Conservation (phyloP, 2,888 invertebrate genomes). For the Dastarcus helophoroides region DNA sequence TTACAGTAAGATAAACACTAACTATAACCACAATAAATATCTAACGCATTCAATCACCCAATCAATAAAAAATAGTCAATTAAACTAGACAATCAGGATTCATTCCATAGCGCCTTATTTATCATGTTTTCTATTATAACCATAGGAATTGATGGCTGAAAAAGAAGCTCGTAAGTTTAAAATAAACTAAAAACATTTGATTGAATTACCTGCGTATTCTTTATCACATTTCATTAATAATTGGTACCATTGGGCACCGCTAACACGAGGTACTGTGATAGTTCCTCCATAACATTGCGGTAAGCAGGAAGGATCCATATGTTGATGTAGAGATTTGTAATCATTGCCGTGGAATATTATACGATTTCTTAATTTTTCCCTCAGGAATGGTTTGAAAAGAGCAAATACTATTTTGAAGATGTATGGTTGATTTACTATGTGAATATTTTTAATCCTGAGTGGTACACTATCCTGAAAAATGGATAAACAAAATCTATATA, state of each 20-base stretch:
- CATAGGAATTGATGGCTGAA: constrained; percentile 49
- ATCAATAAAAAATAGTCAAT: too few species aligned
- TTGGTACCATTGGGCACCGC: constrained; percentile 62
- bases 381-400: constrained; percentile 80
- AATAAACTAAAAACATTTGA: constrained; percentile 1
- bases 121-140: constrained; percentile 49
- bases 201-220: constrained; percentile 55
- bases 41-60: too few species aligned
- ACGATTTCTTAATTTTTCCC: constrained; percentile 70
- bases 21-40: too few species aligned
- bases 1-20: too few species aligned
- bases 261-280: constrained; percentile 53
- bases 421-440: constrained; percentile 81
- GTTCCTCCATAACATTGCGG: constrained; percentile 65
- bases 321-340: constrained; percentile 57
- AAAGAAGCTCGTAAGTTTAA: constrained; percentile 10
- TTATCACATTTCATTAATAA: constrained; percentile 59
- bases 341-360: constrained; percentile 73
- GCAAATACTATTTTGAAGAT: constrained; percentile 84
- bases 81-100: too few species aligned
- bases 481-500: too few species aligned
- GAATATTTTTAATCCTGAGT: constrained; percentile 73
- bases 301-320: constrained; percentile 60
- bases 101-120: too few species aligned
- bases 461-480: constrained; percentile 75